Conservation (phyloP, 1,140 invertebrate species). For the Panonychus citri region DNA sequence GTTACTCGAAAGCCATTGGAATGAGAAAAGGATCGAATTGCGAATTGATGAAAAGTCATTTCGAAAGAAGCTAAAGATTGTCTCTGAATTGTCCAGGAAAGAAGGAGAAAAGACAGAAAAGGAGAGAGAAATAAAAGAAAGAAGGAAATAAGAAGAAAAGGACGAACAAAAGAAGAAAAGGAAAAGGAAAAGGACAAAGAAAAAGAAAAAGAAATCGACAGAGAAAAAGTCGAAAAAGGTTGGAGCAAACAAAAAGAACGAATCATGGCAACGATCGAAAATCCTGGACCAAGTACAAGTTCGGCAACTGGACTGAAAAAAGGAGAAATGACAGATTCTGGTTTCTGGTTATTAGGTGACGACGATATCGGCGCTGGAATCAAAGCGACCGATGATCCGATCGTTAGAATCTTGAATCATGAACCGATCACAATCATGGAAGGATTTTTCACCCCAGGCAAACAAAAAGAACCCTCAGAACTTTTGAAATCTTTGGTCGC, state of each 20-base stretch:
- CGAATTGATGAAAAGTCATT: slow-evolving; percentile 36
- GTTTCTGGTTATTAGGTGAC: slow-evolving; percentile 9
- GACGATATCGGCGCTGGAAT: slow-evolving; percentile 15
- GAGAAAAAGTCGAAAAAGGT: too few species aligned
- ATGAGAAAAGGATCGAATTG: background rate
- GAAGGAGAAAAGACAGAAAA: too few species aligned
- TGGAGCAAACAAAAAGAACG: slow-evolving; percentile 57
- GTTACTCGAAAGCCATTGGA: background rate
- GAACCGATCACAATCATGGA: slow-evolving; percentile 50
- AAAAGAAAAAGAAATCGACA: background rate
- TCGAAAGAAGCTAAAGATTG: too few species aligned
- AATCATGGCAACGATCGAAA: slow-evolving; percentile 21
- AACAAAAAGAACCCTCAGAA: slow-evolving; percentile 24
- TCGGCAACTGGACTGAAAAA: too few species aligned
- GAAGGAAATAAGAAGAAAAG: too few species aligned
- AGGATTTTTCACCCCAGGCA: slow-evolving; percentile 30
- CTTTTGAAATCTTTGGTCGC: slow-evolving; percentile 27
- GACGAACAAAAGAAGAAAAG: background rate
- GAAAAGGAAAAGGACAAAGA: background rate
- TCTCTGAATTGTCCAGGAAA: too few species aligned
- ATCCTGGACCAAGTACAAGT: too few species aligned
- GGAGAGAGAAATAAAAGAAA: too few species aligned
- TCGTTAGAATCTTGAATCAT: slow-evolving; percentile 40
- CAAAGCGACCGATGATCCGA: slow-evolving; percentile 35
- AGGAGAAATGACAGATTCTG: slow-evolving; percentile 1